phyloP scores from a whole-genome alignment of 1,140 invertebrate genomes.

The Hycleus cichorii region DNA sequence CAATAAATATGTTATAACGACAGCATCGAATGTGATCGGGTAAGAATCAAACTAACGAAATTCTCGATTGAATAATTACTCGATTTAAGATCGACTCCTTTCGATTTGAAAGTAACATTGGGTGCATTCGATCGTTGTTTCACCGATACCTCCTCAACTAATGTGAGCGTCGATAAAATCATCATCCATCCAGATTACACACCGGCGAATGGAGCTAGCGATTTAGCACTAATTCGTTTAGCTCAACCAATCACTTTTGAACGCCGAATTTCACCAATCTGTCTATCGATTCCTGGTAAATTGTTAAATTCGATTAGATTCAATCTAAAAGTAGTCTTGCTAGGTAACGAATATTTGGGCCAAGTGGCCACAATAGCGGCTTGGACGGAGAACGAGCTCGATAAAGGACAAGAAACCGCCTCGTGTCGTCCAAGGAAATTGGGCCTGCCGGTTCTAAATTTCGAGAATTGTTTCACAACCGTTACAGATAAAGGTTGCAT shows the following conservation, averaged over 20 bases:
- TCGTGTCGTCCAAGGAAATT: conserved; percentile 45
- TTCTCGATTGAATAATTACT: conserved; percentile 1
- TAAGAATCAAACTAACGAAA: conserved; percentile 28
- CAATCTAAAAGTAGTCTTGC: neutral
- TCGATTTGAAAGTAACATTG: conserved; percentile 46
- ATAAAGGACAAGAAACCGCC: conserved; percentile 8
- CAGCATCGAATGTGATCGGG: conserved; percentile 45
- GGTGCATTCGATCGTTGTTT: conserved; percentile 48
- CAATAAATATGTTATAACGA: conserved; percentile 49
- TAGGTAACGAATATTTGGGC: conserved; percentile 46
- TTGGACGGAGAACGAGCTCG: conserved; percentile 42
- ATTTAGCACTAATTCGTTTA: conserved; percentile 53
- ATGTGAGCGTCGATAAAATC: conserved; percentile 44
- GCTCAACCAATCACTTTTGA: conserved; percentile 46
- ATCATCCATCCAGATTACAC: conserved; percentile 48
- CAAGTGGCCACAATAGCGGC: conserved; percentile 50
- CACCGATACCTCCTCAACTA: conserved; percentile 43
- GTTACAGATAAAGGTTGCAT: conserved; percentile 46
- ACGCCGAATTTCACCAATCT: conserved; percentile 49
- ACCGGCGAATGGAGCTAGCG: conserved; percentile 44
- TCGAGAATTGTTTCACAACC: conserved; percentile 40
- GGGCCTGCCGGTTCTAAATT: conserved; percentile 44
- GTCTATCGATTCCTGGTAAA: conserved; percentile 48
- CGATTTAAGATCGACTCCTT: conserved; percentile 36
- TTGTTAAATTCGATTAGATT: conserved; percentile 6